Evolutionary conservation across 2,797 vertebrate genomes (phyloP), one percentile per base, ranked within the genome.

Genomic region (Intellagama lesueurii): DNA sequence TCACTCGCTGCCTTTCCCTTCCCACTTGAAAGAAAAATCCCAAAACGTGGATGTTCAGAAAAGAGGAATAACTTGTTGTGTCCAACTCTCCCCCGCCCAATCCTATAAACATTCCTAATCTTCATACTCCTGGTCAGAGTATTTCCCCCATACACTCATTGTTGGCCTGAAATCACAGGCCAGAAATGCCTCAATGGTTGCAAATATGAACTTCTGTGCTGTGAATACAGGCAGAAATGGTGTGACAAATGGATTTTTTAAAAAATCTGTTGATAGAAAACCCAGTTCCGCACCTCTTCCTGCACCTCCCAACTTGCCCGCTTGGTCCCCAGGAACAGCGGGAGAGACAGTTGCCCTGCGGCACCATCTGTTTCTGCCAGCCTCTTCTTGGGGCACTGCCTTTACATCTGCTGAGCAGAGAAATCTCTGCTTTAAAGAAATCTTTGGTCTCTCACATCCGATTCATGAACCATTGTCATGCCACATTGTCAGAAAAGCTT

Each of bases 281-380:
- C 95, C 93, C 96, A 96, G 91, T 44, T 66, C 90, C 93, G 91
- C 91, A 84, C 95, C 91, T 91, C 94, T 89, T 93, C 66, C 56
- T 73, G 64, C 90, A 91, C 95, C 94, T 90, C 93, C 96, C 93
- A 12, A 93, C 95, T 93, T 93, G 93, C 96, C 93, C 85, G 95
- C 92, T 94, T 95, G 91, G 91, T 96, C 96, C 95, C 94, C 91
- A 92, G 94, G 97, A 97, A 97, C 95, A 87, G 93, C 94, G 96
- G 93, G 97, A 96, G 97, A 97, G 92, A 96, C 96, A 94, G 93
- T 94, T 97, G 96, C 97, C 98, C 97, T 92, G 90, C 94, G 94
- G 97, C 98, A 96, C 97, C 98, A 98, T 98, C 98, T 98, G 98
- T 95, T 98, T 96, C 96, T 97, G 96, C 96, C 96, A 96, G 96